Percentiles rank a stretch among this genome's conserved stretches.
phyloP scores from a whole-genome alignment of 2,797 vertebrate species.

The Poeciliopsis presidionis region DNA sequence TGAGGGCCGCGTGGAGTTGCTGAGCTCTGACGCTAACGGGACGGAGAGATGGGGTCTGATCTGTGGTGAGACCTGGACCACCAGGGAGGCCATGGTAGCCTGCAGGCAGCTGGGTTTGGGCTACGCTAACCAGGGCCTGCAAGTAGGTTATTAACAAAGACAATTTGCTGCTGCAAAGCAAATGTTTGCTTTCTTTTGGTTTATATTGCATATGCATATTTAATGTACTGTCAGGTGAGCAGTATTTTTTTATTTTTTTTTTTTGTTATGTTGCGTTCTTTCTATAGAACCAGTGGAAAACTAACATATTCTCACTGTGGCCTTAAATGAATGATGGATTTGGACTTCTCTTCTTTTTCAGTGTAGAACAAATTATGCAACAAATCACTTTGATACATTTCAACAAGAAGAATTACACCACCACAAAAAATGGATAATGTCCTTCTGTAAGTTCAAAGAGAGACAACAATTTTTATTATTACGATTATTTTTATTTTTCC shows the following conservation, averaged over 20 bases:
- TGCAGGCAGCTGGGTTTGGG: slow-evolving; percentile 96
- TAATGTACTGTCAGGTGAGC: slow-evolving; percentile 40
- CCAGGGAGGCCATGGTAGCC: slow-evolving; percentile 89
- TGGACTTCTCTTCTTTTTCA: background rate
- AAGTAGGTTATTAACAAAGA: slow-evolving; percentile 86
- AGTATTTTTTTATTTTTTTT: background rate
- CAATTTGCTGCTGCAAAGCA: slow-evolving; percentile 7
- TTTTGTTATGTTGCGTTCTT: background rate
- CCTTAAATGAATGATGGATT: background rate
- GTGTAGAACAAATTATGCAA: background rate
- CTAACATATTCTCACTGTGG: background rate
- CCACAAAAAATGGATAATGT: background rate
- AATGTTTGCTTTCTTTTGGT: slow-evolving; percentile 6
- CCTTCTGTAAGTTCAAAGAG: background rate
- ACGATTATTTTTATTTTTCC: too few species aligned
- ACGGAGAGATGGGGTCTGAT: slow-evolving; percentile 90
- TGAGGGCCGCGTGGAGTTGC: slow-evolving; percentile 93
- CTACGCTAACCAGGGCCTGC: slow-evolving; percentile 92
- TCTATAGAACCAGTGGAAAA: background rate
- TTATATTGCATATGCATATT: slow-evolving; percentile 41
- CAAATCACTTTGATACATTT: background rate
- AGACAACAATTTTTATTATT: background rate
- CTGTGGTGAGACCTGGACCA: slow-evolving; percentile 93
- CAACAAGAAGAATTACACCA: background rate
- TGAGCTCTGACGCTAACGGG: slow-evolving; percentile 76